A percentile compares a stretch with the other conserved stretches of the same genome.
Evolutionary conservation across 2,888 invertebrate species (phyloP).

Genomic region (Polylopha cassiicola): DNA sequence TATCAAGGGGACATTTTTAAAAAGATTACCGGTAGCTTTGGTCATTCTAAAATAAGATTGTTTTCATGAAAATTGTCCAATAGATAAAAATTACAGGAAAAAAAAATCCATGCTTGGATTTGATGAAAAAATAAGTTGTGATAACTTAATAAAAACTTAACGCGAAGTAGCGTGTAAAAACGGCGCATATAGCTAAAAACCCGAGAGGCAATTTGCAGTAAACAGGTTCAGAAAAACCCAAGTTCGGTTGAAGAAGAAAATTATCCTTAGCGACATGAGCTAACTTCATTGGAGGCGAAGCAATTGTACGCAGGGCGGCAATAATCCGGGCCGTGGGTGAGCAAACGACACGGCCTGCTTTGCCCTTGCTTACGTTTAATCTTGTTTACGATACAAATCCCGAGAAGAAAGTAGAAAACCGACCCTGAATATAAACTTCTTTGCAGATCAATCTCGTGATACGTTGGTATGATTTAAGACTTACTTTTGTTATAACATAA

Average conservation of each 20-base stretch:
- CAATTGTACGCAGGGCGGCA: conserved; percentile 44
- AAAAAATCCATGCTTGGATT: too few relatives aligned
- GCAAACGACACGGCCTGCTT: conserved; percentile 36
- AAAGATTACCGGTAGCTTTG: too few relatives aligned
- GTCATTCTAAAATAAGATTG: too few relatives aligned
- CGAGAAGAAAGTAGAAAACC: conserved; percentile 45
- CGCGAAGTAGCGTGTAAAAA: too few relatives aligned
- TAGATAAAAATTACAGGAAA: too few relatives aligned
- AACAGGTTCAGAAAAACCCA: conserved; percentile 15
- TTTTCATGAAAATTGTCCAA: too few relatives aligned
- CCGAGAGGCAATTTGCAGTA: conserved; percentile 9
- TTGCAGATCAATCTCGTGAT: conserved; percentile 31
- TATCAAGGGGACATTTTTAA: too few relatives aligned
- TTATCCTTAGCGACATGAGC: conserved; percentile 36
- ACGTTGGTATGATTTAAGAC: conserved; percentile 23
- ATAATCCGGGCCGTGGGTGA: conserved; percentile 35
- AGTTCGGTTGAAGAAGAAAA: conserved; percentile 28
- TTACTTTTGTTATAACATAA: too few relatives aligned
- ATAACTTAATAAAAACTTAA: too few relatives aligned
- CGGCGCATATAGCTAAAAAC: conserved; percentile 4
- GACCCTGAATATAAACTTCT: conserved; percentile 40
- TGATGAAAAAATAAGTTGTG: too few relatives aligned
- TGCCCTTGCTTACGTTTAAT: conserved; percentile 45
- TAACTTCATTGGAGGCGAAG: conserved; percentile 45
- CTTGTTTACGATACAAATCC: conserved; percentile 55